phyloP scores from a whole-genome alignment of 2,113 vertebrate species.

The Numida meleagris region DNA sequence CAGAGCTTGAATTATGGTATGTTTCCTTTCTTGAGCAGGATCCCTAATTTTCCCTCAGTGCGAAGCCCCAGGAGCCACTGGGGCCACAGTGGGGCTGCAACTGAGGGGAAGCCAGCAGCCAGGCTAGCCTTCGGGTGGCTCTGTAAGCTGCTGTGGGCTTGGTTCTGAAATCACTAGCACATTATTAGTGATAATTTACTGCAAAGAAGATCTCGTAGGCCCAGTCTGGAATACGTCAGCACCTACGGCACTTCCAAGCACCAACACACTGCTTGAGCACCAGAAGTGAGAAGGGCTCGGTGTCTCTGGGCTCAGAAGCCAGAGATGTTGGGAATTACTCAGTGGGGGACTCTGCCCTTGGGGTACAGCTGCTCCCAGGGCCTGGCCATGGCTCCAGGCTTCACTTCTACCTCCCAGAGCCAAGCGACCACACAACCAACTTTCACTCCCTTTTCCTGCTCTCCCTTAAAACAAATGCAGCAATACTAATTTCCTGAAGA shows the following conservation, averaged over 20 bases:
- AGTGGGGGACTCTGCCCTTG: fast-evolving
- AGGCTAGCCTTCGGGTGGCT: background rate
- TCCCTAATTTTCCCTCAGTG: background rate
- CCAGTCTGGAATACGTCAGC: background rate
- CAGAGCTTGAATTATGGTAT: background rate
- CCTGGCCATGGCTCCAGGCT: background rate
- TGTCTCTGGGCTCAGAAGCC: background rate
- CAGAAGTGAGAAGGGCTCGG: background rate
- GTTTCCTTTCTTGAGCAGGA: background rate
- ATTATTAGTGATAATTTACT: background rate
- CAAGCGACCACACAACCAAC: background rate
- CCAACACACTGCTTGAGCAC: background rate
- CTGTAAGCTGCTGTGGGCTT: no score
- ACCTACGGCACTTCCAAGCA: background rate
- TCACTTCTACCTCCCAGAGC: background rate
- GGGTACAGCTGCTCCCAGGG: fast-evolving
- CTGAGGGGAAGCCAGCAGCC: background rate
- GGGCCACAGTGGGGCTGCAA: no score
- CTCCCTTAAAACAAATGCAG: background rate
- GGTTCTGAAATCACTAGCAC: background rate
- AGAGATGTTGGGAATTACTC: fast-evolving
- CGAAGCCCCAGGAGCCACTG: no score
- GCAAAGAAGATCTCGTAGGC: background rate
- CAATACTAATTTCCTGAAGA: background rate
- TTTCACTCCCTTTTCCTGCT: background rate